Evolutionary conservation across 2,888 invertebrate species (phyloP), one percentile per base, ranked within the genome.

Genomic region (Meandrusa payeni): DNA sequence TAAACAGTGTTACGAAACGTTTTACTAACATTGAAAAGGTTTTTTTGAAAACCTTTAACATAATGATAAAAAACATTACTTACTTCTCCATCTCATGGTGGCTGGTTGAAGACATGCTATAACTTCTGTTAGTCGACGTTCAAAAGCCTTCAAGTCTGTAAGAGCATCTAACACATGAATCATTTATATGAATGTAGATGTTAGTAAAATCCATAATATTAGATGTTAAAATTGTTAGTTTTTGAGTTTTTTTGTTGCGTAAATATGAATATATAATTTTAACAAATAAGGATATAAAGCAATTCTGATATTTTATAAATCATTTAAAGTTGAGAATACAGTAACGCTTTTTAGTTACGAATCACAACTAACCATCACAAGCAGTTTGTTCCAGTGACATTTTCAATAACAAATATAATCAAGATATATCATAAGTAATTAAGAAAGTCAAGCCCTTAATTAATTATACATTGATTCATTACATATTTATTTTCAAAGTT

Each of bases 131-230:
- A 99, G 89, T 40, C 99, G 92, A 54, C 98, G 91, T 82, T 99
- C 99, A 79, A 99, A 99, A 23, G 98, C 98, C 85, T 98, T 99
- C 59, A 99, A 89, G 91, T 99, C 99, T 95, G 71, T 47, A 87
- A 68, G 87, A 89, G 58, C 56, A 68, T 60, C 55, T 51, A 55
- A 42, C 38, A 48, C 27, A 46, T 43, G 11, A 52, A 19, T 47
- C 15, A 50, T 32, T 43, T 32, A 52, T 50, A 17, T 44, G 24
- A 42, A 32, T 43, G 24, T 32, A 29, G 4, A 23, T 20, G 45
- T 53, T 47, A 26, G 45, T 41, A 19, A 36, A n/a, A n/a, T n/a
- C n/a, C n/a, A n/a, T n/a, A n/a, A n/a, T n/a, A n/a, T n/a, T n/a
- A n/a, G n/a, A n/a, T n/a, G n/a, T n/a, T n/a, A n/a, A n/a, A n/a